Evolutionary conservation across 2,797 vertebrate species (phyloP).

Genomic region (Halcyon smyrnensis): DNA sequence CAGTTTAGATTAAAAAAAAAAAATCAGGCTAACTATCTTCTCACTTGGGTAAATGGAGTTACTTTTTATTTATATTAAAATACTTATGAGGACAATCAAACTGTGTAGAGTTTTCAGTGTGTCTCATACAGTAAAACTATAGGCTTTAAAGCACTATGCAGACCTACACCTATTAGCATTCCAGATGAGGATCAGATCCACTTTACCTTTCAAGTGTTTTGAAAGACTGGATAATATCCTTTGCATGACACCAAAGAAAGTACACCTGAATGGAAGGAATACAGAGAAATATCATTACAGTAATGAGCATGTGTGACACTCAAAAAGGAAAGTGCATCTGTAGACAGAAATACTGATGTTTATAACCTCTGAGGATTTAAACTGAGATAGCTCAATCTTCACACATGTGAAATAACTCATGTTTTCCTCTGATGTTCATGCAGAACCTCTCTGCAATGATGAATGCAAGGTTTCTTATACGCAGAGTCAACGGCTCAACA

Average conservation of each 20-base stretch:
- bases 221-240: conserved; percentile 95
- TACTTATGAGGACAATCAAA: not conserved
- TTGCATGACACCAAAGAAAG: conserved; percentile 97
- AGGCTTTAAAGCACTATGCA: not conserved
- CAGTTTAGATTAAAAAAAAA: not conserved
- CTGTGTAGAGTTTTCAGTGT: not conserved
- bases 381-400: not conserved
- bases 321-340: not conserved
- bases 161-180: not conserved
- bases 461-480: not conserved
- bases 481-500: not conserved
- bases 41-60: not conserved
- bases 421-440: not conserved
- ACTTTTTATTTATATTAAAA: not conserved
- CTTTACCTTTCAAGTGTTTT: conserved; percentile 95
- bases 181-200: not conserved
- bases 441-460: not conserved
- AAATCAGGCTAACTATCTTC: not conserved
- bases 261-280: conserved; percentile 85
- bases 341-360: not conserved
- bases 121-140: not conserved
- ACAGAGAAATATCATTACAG: not conserved
- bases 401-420: not conserved
- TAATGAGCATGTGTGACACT: not conserved
- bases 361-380: not conserved